Percentiles rank a stretch among this genome's conserved stretches.
phyloP scores from a whole-genome alignment of 2,797 vertebrate genomes.

The Smutsia temminckii region DNA sequence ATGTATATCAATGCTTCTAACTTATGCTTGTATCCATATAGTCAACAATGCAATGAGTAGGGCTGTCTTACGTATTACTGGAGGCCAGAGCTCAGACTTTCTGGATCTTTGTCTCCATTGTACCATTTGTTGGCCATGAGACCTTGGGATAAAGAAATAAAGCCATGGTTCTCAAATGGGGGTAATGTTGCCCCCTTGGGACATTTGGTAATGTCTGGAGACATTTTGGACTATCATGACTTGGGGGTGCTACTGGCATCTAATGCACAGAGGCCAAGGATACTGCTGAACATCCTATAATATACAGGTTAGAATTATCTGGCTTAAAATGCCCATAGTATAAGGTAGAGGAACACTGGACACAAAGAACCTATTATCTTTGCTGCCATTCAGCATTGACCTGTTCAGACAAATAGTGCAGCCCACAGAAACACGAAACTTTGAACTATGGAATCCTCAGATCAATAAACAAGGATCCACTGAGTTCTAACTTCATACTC shows the following conservation, averaged over 20 bases:
- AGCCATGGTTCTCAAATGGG: background rate
- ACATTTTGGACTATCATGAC: background rate
- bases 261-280: background rate
- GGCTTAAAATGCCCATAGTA: background rate
- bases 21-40: background rate
- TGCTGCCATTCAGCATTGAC: background rate
- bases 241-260: background rate
- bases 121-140: background rate
- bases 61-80: background rate
- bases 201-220: background rate
- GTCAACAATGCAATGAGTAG: background rate
- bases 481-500: background rate
- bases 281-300: background rate
- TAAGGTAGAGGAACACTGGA: background rate
- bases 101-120: background rate
- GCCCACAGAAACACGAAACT: background rate
- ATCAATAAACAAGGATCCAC: background rate
- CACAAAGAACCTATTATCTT: background rate
- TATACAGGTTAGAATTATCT: background rate
- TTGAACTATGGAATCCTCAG: background rate
- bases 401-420: background rate
- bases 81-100: background rate
- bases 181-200: background rate
- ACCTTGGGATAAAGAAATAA: conserved; percentile 13
- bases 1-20: background rate